A percentile compares a stretch with the other conserved stretches of the same genome.
phyloP scores from a whole-genome alignment of 2,888 invertebrate species.

The Meiosimyza decipiens region DNA sequence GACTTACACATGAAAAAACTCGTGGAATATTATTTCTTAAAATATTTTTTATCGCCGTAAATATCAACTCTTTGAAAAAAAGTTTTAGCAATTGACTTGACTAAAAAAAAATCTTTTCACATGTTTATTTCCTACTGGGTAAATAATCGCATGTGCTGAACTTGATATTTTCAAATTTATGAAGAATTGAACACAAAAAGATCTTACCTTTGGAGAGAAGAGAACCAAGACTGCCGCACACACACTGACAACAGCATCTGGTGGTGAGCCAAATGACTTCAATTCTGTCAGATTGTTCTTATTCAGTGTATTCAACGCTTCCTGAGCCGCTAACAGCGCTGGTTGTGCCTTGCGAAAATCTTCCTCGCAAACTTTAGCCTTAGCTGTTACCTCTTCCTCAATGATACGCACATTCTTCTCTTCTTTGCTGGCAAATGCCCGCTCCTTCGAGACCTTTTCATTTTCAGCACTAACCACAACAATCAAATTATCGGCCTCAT shows the following conservation, averaged over 20 bases:
- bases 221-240: conserved; percentile 88
- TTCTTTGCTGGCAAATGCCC: conserved; percentile 83
- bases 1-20: too few relatives aligned
- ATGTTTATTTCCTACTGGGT: too few relatives aligned
- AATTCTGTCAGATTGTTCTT: conserved; percentile 94
- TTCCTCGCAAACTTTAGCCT: conserved; percentile 86
- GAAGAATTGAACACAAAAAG: too few relatives aligned
- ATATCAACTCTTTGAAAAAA: too few relatives aligned
- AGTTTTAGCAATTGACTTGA: too few relatives aligned
- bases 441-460: conserved; percentile 89
- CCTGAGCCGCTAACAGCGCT: conserved; percentile 87
- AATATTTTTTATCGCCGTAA: too few relatives aligned
- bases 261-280: conserved; percentile 93
- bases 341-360: conserved; percentile 93
- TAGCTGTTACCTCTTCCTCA: conserved; percentile 86
- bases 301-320: conserved; percentile 90
- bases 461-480: conserved; percentile 89
- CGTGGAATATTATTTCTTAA: too few relatives aligned
- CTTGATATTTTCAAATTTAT: too few relatives aligned
- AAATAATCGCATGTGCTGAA: too few relatives aligned
- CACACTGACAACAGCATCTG: conserved; percentile 87
- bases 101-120: too few relatives aligned
- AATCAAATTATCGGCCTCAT: conserved; percentile 88
- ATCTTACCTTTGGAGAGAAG: conserved; percentile 72
- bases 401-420: conserved; percentile 91